These are phyloP conservation scores for Enteromius radiatus DNA, from an alignment of 2,797 vertebrate species.

Conservation along the genomic window DNA sequence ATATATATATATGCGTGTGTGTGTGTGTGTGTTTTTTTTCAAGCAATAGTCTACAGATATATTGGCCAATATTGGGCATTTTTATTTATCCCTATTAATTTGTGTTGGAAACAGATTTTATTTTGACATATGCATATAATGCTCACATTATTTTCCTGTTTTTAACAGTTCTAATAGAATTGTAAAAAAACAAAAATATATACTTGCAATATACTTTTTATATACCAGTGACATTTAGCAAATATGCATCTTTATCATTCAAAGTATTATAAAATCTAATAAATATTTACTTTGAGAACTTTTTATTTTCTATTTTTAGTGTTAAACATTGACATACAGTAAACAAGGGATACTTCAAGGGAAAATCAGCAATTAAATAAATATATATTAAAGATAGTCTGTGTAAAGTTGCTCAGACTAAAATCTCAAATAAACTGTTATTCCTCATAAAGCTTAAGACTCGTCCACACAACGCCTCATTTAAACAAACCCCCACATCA, in stretches of 20 bases:
- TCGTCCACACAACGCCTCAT: no score
- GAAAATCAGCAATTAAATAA: constrained; percentile 15
- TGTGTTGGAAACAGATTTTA: no score
- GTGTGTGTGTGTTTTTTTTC: no score
- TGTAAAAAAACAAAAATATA: background rate
- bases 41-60: no score
- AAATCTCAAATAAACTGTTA: background rate
- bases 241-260: background rate
- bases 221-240: background rate
- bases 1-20: no score
- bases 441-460: background rate
- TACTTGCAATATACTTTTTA: background rate
- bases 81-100: no score
- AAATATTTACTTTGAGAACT: background rate
- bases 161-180: background rate
- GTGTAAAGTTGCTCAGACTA: background rate
- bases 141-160: background rate
- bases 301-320: background rate
- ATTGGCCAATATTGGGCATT: no score
- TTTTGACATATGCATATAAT: background rate
- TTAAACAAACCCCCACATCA: no score
- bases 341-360: no score
- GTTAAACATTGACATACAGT: background rate
- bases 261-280: background rate
- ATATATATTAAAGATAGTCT: background rate